phyloP scores from a whole-genome alignment of 2,888 invertebrate genomes.

The Amblyjoppa proteus region DNA sequence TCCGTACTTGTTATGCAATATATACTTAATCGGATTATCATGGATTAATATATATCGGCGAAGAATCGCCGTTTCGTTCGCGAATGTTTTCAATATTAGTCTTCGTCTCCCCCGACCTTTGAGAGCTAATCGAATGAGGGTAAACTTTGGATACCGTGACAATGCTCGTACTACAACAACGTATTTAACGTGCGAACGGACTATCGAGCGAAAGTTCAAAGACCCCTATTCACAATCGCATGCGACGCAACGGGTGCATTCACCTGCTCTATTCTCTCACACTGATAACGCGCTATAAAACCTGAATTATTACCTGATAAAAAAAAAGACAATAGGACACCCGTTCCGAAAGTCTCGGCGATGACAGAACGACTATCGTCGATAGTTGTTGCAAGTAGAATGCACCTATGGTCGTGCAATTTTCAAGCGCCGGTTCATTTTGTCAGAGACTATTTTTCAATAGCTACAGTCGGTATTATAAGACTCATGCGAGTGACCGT shows the following conservation, averaged over 20 bases:
- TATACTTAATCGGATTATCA: slow-evolving; percentile 22
- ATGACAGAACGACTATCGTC: neutral
- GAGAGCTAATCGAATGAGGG: slow-evolving; percentile 6
- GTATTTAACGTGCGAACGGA: slow-evolving; percentile 21
- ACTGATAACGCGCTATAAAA: slow-evolving; percentile 32
- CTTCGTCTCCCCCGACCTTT: neutral
- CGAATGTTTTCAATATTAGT: neutral
- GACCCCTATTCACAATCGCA: slow-evolving; percentile 36
- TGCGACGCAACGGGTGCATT: slow-evolving; percentile 2
- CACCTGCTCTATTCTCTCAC: slow-evolving; percentile 33
- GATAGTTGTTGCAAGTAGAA: neutral
- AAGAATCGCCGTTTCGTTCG: neutral
- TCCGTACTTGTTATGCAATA: neutral
- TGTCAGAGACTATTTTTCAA: neutral
- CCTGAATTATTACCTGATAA: neutral
- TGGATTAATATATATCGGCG: neutral
- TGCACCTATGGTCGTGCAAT: neutral
- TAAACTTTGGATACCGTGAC: slow-evolving; percentile 1
- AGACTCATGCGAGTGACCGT: neutral
- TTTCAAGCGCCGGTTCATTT: neutral
- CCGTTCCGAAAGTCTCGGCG: neutral
- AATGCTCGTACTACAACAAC: slow-evolving; percentile 19
- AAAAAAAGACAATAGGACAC: neutral
- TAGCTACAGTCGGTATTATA: neutral
- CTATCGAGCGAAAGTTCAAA: slow-evolving; percentile 56